phyloP scores from a whole-genome alignment of 2,113 vertebrate species.

The Phalacrocorax aristotelis region DNA sequence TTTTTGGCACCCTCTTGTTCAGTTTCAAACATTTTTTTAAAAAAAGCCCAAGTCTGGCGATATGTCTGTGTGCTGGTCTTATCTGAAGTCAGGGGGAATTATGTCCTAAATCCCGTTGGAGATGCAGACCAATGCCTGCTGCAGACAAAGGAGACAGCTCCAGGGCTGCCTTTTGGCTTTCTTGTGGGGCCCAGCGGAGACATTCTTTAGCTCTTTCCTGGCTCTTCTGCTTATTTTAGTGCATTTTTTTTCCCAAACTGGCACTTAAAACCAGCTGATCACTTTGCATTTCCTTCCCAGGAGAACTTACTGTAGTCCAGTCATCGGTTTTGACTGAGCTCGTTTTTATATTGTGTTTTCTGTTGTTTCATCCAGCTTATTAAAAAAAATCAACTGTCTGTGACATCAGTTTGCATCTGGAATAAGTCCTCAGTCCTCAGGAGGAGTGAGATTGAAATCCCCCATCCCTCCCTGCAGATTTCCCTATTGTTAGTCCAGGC shows the following conservation, averaged over 20 bases:
- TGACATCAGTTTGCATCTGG: neutral
- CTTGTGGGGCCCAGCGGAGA: neutral
- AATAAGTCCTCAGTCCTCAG: neutral
- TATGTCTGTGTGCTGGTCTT: neutral
- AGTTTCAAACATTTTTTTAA: neutral
- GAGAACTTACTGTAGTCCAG: neutral
- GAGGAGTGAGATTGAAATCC: neutral
- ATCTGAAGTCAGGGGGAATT: conserved; percentile 26
- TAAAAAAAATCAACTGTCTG: neutral
- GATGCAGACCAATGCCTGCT: neutral
- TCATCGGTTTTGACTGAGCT: neutral
- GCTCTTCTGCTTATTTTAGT: conserved; percentile 14
- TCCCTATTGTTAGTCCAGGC: neutral
- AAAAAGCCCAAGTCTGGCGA: neutral
- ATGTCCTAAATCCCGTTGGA: neutral
- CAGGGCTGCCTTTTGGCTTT: neutral
- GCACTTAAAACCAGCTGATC: neutral
- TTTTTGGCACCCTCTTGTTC: neutral
- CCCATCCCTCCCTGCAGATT: neutral
- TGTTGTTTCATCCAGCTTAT: neutral
- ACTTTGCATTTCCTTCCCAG: neutral
- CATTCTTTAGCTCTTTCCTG: conserved; percentile 7
- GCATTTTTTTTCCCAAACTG: neutral
- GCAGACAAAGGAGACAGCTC: neutral
- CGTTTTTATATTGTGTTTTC: neutral